Percentiles rank a stretch among this genome's conserved stretches.
Evolutionary conservation across 2,888 invertebrate genomes (phyloP).

Genomic region (Carabus problematicus): DNA sequence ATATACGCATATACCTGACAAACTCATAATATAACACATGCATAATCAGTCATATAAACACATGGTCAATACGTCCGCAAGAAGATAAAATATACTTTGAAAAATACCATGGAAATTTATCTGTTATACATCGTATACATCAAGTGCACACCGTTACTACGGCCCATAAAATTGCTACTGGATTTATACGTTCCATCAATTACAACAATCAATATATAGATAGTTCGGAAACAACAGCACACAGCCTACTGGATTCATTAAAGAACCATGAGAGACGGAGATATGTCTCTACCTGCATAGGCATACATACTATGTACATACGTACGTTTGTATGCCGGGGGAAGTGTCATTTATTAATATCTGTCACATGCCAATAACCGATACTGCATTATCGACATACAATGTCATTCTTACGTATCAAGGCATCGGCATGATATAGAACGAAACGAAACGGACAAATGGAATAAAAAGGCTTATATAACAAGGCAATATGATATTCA

Average conservation of each 20-base stretch:
- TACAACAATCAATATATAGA: conserved; percentile 19
- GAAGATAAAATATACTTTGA: conserved; percentile 1
- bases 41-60: no score
- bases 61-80: neutral
- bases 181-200: conserved; percentile 19
- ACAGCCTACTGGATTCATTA: conserved; percentile 21
- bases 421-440: conserved; percentile 13
- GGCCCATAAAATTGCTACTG: conserved; percentile 16
- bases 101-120: conserved; percentile 15
- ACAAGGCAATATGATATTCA: no score
- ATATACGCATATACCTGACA: no score
- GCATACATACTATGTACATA: neutral
- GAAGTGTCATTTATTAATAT: conserved; percentile 37
- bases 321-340: neutral
- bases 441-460: conserved; percentile 17
- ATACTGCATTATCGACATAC: conserved; percentile 19
- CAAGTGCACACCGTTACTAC: conserved; percentile 11
- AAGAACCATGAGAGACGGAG: conserved; percentile 29
- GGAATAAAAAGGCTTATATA: conserved; percentile 5
- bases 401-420: conserved; percentile 34
- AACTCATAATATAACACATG: no score
- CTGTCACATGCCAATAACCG: conserved; percentile 39
- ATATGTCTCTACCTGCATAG: neutral
- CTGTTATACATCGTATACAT: conserved; percentile 17
- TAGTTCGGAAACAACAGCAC: neutral